Conservation (phyloP, 2,113 vertebrate species). For the Anseranas semipalmata region DNA sequence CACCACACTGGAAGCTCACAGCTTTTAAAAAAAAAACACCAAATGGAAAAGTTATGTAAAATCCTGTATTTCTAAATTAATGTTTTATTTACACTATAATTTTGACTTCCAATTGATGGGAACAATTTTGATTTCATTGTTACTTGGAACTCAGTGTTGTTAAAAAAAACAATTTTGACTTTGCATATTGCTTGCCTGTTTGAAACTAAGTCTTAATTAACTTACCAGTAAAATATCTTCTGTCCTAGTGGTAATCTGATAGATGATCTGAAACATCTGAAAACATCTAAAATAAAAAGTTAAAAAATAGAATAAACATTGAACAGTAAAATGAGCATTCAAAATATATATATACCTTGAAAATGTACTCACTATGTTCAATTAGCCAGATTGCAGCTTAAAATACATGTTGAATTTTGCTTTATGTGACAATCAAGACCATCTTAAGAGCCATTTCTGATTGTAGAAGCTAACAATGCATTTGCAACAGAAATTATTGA, state of each 20-base stretch:
- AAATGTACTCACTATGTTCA: not conserved
- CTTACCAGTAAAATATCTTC: constrained; percentile 93
- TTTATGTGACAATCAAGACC: not conserved
- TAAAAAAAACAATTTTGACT: not conserved
- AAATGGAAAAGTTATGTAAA: not conserved
- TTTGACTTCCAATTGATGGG: not conserved
- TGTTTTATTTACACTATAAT: not conserved
- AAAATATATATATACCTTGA: not conserved
- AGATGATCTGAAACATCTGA: constrained; percentile 92
- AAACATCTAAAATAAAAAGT: constrained; percentile 84
- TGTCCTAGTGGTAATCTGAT: constrained; percentile 89
- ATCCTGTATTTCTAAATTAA: not conserved
- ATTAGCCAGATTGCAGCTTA: not conserved
- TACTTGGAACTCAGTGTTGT: not conserved
- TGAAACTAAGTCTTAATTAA: not conserved
- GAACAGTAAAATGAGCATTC: not conserved
- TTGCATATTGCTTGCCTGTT: not conserved
- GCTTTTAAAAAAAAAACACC: not conserved
- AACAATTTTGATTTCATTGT: not conserved
- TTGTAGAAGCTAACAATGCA: not conserved
- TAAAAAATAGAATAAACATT: not conserved
- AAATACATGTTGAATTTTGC: not conserved
- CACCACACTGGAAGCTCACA: not conserved
- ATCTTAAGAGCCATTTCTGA: accelerated
- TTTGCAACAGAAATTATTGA: not conserved